phyloP scores from a whole-genome alignment of 2,113 vertebrate genomes.

The Dipodomys merriami region DNA sequence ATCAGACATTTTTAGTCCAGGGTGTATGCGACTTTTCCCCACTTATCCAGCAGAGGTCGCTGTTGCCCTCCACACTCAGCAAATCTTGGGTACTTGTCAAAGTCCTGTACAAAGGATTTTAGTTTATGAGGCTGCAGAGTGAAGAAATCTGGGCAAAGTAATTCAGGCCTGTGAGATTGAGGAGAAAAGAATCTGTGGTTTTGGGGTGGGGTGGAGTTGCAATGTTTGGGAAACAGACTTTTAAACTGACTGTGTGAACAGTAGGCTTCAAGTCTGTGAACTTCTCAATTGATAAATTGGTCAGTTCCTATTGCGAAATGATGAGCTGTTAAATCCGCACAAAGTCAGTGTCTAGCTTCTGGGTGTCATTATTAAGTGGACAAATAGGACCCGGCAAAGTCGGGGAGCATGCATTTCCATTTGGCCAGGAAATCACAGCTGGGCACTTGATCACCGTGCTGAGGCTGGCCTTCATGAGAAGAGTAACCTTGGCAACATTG shows the following conservation, averaged over 20 bases:
- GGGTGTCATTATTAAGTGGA: not conserved
- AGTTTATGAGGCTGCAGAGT: not conserved
- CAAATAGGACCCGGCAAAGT: not conserved
- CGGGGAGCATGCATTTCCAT: not conserved
- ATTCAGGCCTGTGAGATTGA: not conserved
- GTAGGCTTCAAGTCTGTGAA: not conserved
- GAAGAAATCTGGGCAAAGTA: not conserved
- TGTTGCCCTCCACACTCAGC: constrained; percentile 78
- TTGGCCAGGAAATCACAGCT: not conserved
- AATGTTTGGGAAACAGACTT: not conserved
- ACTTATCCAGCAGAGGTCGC: constrained; percentile 86
- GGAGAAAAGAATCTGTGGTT: constrained; percentile 42
- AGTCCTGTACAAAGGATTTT: rapidly evolving
- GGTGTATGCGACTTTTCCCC: not conserved
- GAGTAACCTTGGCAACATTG: not conserved
- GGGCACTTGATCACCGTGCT: rapidly evolving
- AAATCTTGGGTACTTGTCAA: rapidly evolving
- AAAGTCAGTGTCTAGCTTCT: not conserved
- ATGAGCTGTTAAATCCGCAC: not conserved
- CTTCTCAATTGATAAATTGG: not conserved
- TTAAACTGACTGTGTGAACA: constrained; percentile 5
- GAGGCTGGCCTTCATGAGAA: not conserved
- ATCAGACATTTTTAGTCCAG: not conserved
- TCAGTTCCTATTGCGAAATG: not conserved
- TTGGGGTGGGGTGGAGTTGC: not conserved